Conservation (phyloP, 2,113 vertebrate genomes). For the Ageneiosus marmoratus region DNA sequence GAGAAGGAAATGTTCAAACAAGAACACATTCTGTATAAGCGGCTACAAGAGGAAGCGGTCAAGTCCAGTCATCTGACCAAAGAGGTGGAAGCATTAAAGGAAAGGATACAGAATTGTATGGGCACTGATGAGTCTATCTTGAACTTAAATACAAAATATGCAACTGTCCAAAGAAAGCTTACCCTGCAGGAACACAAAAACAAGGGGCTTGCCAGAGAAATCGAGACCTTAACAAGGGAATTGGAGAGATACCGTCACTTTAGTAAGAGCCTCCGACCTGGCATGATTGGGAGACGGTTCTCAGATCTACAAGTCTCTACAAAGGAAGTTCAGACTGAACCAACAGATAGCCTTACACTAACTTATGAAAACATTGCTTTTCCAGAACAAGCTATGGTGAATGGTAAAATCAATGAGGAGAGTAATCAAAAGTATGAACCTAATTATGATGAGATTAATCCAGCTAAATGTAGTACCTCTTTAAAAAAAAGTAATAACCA, state of each 20-base stretch:
- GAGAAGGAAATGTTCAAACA: constrained; percentile 90
- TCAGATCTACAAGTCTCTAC: constrained; percentile 88
- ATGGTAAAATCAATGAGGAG: constrained; percentile 85
- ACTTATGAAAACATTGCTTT: constrained; percentile 80
- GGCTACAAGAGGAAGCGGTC: constrained; percentile 89
- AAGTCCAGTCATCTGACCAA: constrained; percentile 89
- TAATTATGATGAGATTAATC: constrained; percentile 75
- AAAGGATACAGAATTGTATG: constrained; percentile 94
- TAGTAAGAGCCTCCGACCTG: constrained; percentile 85
- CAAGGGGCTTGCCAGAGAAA: constrained; percentile 89
- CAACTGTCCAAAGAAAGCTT: constrained; percentile 86
- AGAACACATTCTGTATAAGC: constrained; percentile 87
- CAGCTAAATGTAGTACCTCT: constrained; percentile 77
- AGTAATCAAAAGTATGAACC: constrained; percentile 76
- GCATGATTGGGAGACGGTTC: constrained; percentile 88
- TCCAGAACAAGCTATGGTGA: constrained; percentile 80
- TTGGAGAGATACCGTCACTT: constrained; percentile 90
- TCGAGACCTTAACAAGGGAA: constrained; percentile 89
- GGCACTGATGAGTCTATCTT: constrained; percentile 88
- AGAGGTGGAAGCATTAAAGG: constrained; percentile 90
- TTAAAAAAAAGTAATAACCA: constrained; percentile 80
- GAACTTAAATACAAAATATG: constrained; percentile 85
- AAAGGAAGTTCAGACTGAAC: constrained; percentile 94
- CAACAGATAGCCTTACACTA: constrained; percentile 76
- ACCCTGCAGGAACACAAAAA: constrained; percentile 92